Conservation (phyloP, 2,888 invertebrate genomes). For the Drosophila sordidula region DNA sequence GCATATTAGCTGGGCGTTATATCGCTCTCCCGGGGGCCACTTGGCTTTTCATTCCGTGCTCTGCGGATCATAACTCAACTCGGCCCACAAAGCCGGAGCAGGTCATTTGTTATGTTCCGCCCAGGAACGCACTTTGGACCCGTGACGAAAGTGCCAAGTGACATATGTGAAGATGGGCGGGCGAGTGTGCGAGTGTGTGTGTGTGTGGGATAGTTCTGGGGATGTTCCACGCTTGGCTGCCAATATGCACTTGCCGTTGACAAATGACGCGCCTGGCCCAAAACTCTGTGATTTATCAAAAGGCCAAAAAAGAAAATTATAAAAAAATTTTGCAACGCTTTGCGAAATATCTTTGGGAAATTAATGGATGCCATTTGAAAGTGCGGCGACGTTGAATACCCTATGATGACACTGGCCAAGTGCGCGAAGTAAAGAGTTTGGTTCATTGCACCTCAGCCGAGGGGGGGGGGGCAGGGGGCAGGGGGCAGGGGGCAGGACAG, state of each 20-base stretch:
- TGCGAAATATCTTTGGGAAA: constrained; percentile 46
- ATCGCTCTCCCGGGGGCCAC: constrained; percentile 29
- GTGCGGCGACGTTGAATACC: constrained; percentile 1
- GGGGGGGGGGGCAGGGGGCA: background rate
- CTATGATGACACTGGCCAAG: background rate
- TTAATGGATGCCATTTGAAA: constrained; percentile 54
- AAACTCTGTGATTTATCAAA: constrained; percentile 71
- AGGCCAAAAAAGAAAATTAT: constrained; percentile 42
- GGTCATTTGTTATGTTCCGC: constrained; percentile 70
- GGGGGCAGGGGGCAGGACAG: constrained; percentile 6
- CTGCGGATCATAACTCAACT: constrained; percentile 65
- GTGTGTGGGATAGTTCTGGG: constrained; percentile 43
- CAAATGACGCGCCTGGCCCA: constrained; percentile 62
- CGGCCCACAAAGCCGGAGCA: constrained; percentile 41
- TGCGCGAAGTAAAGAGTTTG: constrained; percentile 44
- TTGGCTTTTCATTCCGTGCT: constrained; percentile 27
- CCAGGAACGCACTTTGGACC: constrained; percentile 30
- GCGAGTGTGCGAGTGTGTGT: background rate
- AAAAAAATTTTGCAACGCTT: constrained; percentile 55
- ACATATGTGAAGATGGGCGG: constrained; percentile 45
- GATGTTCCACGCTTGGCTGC: constrained; percentile 38
- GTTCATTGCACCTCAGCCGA: constrained; percentile 51
- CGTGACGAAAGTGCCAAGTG: constrained; percentile 70
- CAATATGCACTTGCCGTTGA: constrained; percentile 59
- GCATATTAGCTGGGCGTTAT: constrained; percentile 61